Evolutionary conservation across 1,140 invertebrate species (phyloP), one percentile per base, ranked within the genome.

Genomic region (Oncopodura yosiiana): DNA sequence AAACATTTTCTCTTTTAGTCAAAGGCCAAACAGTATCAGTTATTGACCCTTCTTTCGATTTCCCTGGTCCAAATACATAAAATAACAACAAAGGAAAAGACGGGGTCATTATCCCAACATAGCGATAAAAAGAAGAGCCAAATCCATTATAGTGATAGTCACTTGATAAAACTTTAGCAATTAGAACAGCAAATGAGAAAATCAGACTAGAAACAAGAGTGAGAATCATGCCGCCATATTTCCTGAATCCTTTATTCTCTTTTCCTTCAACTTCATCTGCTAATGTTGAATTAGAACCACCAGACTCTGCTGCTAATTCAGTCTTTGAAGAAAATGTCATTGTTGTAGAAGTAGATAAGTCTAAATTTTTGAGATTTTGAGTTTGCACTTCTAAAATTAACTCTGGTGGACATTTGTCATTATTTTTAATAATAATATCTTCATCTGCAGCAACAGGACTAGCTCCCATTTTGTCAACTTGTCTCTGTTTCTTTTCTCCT

Each of bases 1-100:
- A 45, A 50, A 54, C 55, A 11, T 58, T 60, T 1, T 45, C 57
- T 39, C 30, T 26, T 34, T 56, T 39, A 11, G 26, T 38, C 3
- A 60, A 14, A 1, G 61, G 61, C 61, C 61, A 63, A n/a, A 63
- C 61, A 2, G 46, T 45, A 12, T 43, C 34, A 45, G 60, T 60
- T 27, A 63, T 32, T 9, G 51, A 55, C 2, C 16, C 24, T 12
- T 50, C 29, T 26, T 43, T 41, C 23, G 39, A 50, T 30, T 16
- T 49, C 4, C 27, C 18, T 3, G 34, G 21, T 16, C 50, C 50
- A 18, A 45, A 45, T 34, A 60, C 54, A 38, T 45, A 53, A 43
- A 44, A 55, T 4, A 56, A n/a, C 3, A 63, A 16, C 8, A 63
- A 34, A 6, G 58, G 58, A 21, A 63, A 60, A 14, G 49, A 41